These are phyloP conservation scores for Thelaira solivaga DNA, from an alignment of 2,888 invertebrate species.

Conservation along the genomic window DNA sequence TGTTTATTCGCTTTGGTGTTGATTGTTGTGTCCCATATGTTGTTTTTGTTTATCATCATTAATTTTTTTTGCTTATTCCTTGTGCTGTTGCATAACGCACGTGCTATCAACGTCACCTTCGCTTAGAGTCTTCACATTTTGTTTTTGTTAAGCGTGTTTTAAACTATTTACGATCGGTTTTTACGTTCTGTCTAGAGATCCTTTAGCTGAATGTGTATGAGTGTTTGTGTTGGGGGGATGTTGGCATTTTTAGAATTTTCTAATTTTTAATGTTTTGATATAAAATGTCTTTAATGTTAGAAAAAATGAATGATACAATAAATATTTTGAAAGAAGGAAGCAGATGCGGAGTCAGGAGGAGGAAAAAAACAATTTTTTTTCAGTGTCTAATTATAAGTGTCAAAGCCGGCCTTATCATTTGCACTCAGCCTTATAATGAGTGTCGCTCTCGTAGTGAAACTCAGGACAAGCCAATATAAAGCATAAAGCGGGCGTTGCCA, in stretches of 20 bases:
- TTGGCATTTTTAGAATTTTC: not conserved
- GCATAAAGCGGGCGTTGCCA: too few relatives aligned
- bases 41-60: constrained; percentile 21
- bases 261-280: too few relatives aligned
- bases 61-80: constrained; percentile 10
- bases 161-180: constrained; percentile 51
- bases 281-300: not conserved
- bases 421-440: too few relatives aligned
- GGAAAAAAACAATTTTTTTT: too few relatives aligned
- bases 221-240: not conserved
- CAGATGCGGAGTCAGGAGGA: too few relatives aligned
- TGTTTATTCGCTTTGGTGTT: constrained; percentile 4
- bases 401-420: too few relatives aligned
- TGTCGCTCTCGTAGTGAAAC: too few relatives aligned
- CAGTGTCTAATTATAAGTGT: too few relatives aligned
- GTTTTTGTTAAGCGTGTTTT: not conserved
- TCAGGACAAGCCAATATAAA: too few relatives aligned
- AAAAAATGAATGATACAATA: too few relatives aligned
- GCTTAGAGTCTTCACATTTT: not conserved
- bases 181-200: constrained; percentile 11
- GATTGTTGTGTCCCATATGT: constrained; percentile 59
- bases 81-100: constrained; percentile 47
- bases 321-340: too few relatives aligned
- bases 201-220: not conserved
- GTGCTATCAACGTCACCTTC: constrained; percentile 38